Evolutionary conservation across 2,797 vertebrate species (phyloP).

Genomic region (Australoheros facetus): DNA sequence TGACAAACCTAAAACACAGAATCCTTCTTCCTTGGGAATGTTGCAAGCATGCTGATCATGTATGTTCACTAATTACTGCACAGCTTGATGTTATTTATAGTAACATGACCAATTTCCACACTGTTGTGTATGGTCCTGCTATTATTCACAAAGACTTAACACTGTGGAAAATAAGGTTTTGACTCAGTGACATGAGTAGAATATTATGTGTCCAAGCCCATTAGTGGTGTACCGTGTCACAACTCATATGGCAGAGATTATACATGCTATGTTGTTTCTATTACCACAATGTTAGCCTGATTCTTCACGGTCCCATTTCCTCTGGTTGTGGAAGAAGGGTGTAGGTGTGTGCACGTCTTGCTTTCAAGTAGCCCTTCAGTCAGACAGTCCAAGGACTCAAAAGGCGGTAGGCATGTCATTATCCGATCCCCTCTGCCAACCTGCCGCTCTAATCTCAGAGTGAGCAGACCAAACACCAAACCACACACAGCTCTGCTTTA

Average conservation of each 20-base stretch:
- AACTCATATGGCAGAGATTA: slow-evolving; percentile 59
- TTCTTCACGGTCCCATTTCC: slow-evolving; percentile 43
- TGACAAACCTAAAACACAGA: neutral
- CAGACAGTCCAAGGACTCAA: slow-evolving; percentile 78
- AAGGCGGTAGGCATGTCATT: slow-evolving; percentile 77
- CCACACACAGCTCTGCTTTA: slow-evolving; percentile 73
- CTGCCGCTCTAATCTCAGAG: slow-evolving; percentile 77
- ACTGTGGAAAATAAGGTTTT: slow-evolving; percentile 36
- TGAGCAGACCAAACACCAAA: slow-evolving; percentile 76
- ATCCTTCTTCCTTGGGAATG: neutral
- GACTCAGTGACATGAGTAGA: slow-evolving; percentile 36
- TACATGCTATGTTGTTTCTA: slow-evolving; percentile 51
- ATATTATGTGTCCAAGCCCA: slow-evolving; percentile 39
- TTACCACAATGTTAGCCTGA: slow-evolving; percentile 51
- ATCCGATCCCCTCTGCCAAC: slow-evolving; percentile 73
- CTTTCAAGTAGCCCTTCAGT: slow-evolving; percentile 52
- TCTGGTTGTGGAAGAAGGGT: slow-evolving; percentile 17
- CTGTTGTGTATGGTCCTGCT: neutral
- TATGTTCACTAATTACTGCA: neutral
- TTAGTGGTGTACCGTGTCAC: slow-evolving; percentile 61
- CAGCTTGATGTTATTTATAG: slow-evolving; percentile 16
- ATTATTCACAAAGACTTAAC: slow-evolving; percentile 16
- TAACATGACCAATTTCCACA: neutral
- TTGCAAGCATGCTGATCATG: neutral
- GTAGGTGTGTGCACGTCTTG: slow-evolving; percentile 31